A percentile compares a stretch with the other conserved stretches of the same genome.
These are phyloP conservation scores for Leptobrachium ailaonicum DNA, from an alignment of 2,113 vertebrate species.

Conservation along the genomic window DNA sequence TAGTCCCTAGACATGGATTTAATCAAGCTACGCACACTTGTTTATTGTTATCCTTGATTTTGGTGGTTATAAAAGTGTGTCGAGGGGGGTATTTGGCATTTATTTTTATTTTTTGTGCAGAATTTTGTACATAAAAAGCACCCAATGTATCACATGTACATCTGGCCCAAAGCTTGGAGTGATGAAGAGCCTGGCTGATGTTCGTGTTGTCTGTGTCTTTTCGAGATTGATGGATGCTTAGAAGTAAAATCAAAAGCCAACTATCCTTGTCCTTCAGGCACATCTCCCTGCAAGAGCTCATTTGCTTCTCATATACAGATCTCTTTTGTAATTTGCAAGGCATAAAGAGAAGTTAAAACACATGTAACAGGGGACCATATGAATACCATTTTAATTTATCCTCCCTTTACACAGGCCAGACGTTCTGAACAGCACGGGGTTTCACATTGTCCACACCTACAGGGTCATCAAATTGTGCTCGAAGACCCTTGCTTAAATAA, in stretches of 20 bases:
- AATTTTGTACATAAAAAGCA: not conserved
- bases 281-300: not conserved
- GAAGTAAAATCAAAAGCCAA: not conserved
- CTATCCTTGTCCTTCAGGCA: constrained; percentile 5
- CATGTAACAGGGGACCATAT: not conserved
- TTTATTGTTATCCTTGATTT: no score
- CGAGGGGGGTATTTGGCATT: no score
- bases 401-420: no score
- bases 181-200: not conserved
- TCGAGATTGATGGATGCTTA: not conserved
- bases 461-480: no score
- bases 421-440: no score
- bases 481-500: no score
- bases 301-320: not conserved
- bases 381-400: no score
- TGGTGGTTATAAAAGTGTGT: no score
- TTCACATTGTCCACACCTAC: no score
- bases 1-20: no score
- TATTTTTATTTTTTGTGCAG: not conserved
- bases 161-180: not conserved
- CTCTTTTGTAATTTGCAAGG: not conserved
- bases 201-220: constrained; percentile 4
- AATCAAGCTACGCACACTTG: no score
- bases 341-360: not conserved
- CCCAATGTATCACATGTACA: not conserved